phyloP scores from a whole-genome alignment of 2,888 invertebrate genomes.

The Lasioglossum marginatum region DNA sequence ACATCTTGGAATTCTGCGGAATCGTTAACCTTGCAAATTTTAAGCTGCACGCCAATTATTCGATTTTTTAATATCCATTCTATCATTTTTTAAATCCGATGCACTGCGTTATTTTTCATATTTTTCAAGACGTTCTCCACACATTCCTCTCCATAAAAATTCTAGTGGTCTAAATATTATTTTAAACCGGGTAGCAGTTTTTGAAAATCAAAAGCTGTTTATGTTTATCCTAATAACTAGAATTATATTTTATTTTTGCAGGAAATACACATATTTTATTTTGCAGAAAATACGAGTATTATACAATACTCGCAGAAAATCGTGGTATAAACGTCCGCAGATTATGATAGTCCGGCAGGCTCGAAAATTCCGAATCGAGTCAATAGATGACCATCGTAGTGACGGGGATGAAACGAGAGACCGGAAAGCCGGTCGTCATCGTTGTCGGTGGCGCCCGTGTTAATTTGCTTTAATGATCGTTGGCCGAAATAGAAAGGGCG shows the following conservation, averaged over 20 bases:
- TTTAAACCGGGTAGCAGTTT: neutral
- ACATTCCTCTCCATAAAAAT: neutral
- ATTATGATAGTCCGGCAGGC: neutral
- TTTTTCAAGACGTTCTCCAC: neutral
- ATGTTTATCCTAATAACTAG: neutral
- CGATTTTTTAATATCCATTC: neutral
- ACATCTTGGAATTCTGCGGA: neutral
- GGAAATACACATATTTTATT: no score
- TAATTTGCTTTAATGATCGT: conserved; percentile 58
- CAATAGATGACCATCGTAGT: neutral
- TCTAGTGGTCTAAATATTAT: neutral
- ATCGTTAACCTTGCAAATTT: neutral
- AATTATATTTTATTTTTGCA: neutral
- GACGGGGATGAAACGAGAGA: neutral
- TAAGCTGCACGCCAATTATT: neutral
- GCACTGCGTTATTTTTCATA: neutral
- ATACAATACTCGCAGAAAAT: neutral
- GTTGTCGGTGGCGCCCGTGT: conserved; percentile 4
- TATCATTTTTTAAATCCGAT: neutral
- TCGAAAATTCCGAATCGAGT: neutral
- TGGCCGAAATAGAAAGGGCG: conserved; percentile 33
- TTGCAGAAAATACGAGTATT: neutral
- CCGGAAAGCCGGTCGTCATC: neutral
- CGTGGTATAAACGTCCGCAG: neutral
- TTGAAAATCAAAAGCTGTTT: no score